A percentile compares a stretch with the other conserved stretches of the same genome.
Conservation (phyloP, 1,140 invertebrate genomes). For the Pemphigus obesinymphae region DNA sequence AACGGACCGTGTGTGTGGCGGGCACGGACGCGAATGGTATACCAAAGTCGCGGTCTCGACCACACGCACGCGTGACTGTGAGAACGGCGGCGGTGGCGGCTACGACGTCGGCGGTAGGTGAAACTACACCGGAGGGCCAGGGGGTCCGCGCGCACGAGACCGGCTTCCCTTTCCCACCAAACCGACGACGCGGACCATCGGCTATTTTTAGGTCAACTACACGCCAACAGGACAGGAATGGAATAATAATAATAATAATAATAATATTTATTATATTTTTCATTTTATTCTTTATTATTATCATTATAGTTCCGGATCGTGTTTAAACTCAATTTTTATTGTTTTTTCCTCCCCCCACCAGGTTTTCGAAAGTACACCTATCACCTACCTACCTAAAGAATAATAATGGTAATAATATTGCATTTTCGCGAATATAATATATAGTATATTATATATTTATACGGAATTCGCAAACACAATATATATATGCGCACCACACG, state of each 20-base stretch:
- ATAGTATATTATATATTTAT: too few species aligned
- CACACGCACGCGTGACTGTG: not conserved
- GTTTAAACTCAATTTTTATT: not conserved
- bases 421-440: too few species aligned
- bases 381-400: too few species aligned
- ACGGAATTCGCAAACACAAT: too few species aligned
- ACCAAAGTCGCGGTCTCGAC: not conserved
- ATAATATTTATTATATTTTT: not conserved
- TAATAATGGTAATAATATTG: too few species aligned
- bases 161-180: not conserved
- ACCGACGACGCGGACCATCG: not conserved
- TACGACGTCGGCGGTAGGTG: not conserved
- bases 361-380: too few species aligned
- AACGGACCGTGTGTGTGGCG: not conserved
- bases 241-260: not conserved
- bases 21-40: conserved; percentile 12
- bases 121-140: not conserved
- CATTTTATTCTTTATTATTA: not conserved
- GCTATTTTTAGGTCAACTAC: conserved; percentile 11
- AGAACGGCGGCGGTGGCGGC: not conserved
- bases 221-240: not conserved
- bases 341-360: too few species aligned
- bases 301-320: not conserved
- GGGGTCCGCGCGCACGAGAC: not conserved
- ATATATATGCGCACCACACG: too few species aligned